Percentiles rank a stretch among this genome's conserved stretches.
Conservation (phyloP, 2,797 vertebrate genomes). For the Chloroceryle amazona region DNA sequence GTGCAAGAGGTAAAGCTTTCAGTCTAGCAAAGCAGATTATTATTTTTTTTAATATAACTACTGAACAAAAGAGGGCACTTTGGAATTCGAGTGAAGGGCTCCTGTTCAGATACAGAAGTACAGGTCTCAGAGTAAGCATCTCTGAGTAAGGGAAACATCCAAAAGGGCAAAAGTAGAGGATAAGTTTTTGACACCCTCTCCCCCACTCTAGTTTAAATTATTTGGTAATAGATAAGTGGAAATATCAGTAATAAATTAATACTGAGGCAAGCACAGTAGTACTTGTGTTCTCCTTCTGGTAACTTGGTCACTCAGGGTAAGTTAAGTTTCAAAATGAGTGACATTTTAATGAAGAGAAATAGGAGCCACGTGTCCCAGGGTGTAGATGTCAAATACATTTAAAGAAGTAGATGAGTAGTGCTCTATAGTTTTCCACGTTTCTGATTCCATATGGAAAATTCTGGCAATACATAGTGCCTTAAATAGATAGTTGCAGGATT, state of each 20-base stretch:
- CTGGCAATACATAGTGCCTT: neutral
- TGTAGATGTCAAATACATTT: neutral
- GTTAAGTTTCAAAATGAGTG: neutral
- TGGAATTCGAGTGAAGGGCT: neutral
- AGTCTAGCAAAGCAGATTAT: neutral
- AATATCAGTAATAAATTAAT: neutral
- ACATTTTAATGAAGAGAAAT: neutral
- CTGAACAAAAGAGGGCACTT: neutral
- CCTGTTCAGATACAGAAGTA: neutral
- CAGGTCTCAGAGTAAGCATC: neutral
- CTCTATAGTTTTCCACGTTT: neutral
- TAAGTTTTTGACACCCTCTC: neutral
- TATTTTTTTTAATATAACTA: neutral
- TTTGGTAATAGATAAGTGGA: neutral
- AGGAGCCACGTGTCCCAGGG: neutral
- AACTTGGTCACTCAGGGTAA: neutral
- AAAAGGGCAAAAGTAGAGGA: neutral
- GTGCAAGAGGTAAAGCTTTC: neutral
- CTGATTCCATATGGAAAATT: neutral
- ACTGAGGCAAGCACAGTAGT: neutral
- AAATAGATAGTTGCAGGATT: neutral
- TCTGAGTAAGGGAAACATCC: neutral
- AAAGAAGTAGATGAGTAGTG: neutral
- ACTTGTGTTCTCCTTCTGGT: neutral
- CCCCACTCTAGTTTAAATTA: neutral